Evolutionary conservation across 2,888 invertebrate genomes (phyloP).

Genomic region (Anagyrus pseudococci): DNA sequence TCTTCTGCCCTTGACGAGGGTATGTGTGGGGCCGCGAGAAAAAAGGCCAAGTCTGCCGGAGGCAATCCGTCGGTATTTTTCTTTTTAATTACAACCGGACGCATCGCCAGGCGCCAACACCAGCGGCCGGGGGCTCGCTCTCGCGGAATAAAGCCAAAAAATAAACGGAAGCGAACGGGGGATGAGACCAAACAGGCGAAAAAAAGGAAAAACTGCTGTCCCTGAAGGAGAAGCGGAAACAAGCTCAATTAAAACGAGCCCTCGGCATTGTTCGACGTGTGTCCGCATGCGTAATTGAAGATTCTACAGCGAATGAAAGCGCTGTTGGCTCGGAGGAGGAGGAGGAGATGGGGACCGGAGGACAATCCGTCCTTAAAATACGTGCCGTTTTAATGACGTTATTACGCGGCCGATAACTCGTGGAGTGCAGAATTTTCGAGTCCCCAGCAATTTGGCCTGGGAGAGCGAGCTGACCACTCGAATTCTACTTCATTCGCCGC

Average conservation of each 20-base stretch:
- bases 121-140: not conserved
- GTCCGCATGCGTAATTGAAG: conserved; percentile 42
- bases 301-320: conserved; percentile 25
- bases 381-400: conserved; percentile 25
- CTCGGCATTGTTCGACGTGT: conserved; percentile 43
- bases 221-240: conserved; percentile 7
- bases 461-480: conserved; percentile 8
- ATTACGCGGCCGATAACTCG: conserved; percentile 11
- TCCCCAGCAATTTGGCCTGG: not conserved
- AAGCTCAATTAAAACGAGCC: conserved; percentile 47
- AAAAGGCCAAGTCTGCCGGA: too few species aligned
- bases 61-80: too few species aligned
- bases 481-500: not conserved
- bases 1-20: too few species aligned
- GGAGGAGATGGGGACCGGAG: not conserved
- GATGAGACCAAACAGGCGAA: too few species aligned
- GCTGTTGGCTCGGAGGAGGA: too few species aligned
- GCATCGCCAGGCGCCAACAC: not conserved
- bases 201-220: conserved; percentile 6
- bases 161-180: too few species aligned
- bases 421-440: not conserved
- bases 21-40: too few species aligned
- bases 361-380: conserved; percentile 1
- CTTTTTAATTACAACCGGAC: conserved; percentile 22
- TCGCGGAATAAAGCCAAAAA: too few species aligned